These are phyloP conservation scores for Sakesphorus luctuosus DNA, from an alignment of 2,113 vertebrate genomes.

Conservation along the genomic window DNA sequence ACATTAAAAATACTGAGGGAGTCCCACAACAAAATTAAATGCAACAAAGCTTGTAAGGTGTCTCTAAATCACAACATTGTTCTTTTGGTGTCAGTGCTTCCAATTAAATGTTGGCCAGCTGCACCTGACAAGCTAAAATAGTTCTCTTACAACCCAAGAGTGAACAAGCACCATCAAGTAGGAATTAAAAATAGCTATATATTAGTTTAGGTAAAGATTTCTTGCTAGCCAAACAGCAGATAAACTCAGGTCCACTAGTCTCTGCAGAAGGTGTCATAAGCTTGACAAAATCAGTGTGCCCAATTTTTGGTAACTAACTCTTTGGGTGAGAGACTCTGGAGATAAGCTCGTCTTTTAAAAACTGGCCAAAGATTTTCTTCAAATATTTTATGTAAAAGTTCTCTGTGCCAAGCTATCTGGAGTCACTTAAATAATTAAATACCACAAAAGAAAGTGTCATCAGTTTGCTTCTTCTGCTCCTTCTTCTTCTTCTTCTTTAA, in stretches of 20 bases:
- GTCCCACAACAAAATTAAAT: slow-evolving; percentile 1
- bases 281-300: slow-evolving; percentile 18
- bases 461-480: slow-evolving; percentile 76
- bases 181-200: background rate
- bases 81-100: slow-evolving; percentile 29
- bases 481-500: slow-evolving; percentile 80
- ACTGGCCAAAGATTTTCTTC: slow-evolving; percentile 63
- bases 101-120: background rate
- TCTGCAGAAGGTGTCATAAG: slow-evolving; percentile 19
- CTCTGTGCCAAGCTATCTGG: slow-evolving; percentile 54
- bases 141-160: background rate
- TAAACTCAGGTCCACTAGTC: slow-evolving; percentile 36
- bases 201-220: slow-evolving; percentile 31
- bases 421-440: slow-evolving; percentile 76
- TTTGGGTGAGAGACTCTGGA: slow-evolving; percentile 54
- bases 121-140: background rate
- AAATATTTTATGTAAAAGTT: slow-evolving; percentile 72
- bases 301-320: slow-evolving; percentile 41
- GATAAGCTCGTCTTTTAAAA: slow-evolving; percentile 55
- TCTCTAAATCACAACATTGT: background rate
- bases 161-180: slow-evolving; percentile 27
- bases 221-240: slow-evolving; percentile 19
- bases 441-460: slow-evolving; percentile 28
- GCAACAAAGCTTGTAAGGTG: background rate
- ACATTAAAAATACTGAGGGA: background rate